These are phyloP conservation scores for Vireo altiloquus DNA, from an alignment of 2,113 vertebrate species.

Conservation along the genomic window DNA sequence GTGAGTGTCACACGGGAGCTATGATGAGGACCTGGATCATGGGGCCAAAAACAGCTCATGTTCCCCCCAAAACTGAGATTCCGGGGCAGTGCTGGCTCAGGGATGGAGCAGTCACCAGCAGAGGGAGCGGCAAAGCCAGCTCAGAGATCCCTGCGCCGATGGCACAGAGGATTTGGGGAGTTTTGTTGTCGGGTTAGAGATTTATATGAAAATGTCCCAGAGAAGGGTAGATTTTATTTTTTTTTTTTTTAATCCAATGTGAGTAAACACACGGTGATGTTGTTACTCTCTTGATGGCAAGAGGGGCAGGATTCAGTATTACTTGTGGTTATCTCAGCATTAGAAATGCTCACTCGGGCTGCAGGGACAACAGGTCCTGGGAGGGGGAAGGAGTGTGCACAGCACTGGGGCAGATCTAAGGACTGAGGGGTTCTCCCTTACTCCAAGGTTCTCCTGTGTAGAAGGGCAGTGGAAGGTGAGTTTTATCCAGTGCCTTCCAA, in stretches of 20 bases:
- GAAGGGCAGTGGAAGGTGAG: too few species aligned
- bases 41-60: not conserved
- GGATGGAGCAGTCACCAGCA: not conserved
- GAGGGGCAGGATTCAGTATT: not conserved
- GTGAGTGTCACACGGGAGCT: not conserved
- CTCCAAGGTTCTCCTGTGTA: too few species aligned
- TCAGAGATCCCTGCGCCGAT: rapidly evolving
- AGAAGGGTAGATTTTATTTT: rapidly evolving
- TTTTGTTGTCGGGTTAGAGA: not conserved
- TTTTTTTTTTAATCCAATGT: not conserved
- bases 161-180: not conserved
- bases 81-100: rapidly evolving
- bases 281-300: not conserved
- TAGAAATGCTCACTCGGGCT: not conserved
- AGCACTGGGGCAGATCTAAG: not conserved
- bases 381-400: not conserved
- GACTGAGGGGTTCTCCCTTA: rapidly evolving
- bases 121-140: not conserved
- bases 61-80: rapidly evolving
- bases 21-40: not conserved
- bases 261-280: not conserved
- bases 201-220: not conserved
- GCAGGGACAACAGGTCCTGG: not conserved
- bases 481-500: too few species aligned
- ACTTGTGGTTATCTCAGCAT: rapidly evolving